phyloP scores from a whole-genome alignment of 2,888 invertebrate genomes.

The Conus canariensis region DNA sequence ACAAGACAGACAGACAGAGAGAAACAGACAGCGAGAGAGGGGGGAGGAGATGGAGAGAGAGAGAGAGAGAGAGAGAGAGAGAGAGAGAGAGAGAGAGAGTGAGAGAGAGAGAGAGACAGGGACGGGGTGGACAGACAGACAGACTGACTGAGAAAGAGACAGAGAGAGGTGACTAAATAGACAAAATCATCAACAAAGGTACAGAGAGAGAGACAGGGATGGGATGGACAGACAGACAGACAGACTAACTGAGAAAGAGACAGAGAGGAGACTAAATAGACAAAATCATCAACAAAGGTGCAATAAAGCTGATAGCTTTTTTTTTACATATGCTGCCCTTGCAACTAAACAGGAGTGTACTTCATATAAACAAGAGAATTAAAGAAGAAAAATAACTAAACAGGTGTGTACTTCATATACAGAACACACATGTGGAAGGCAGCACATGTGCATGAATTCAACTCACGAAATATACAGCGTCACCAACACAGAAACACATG shows the following conservation, averaged over 20 bases:
- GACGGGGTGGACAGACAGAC: not conserved
- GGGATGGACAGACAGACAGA: not conserved
- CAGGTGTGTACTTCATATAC: too few species aligned
- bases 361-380: too few species aligned
- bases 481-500: too few species aligned
- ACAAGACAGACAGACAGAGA: not conserved
- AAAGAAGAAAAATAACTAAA: too few species aligned
- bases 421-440: too few species aligned
- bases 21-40: not conserved
- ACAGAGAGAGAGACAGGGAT: not conserved
- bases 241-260: not conserved
- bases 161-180: too few species aligned
- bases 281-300: not conserved
- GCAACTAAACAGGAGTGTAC: too few species aligned
- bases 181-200: too few species aligned
- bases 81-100: not conserved
- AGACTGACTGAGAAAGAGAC: not conserved
- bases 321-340: too few species aligned
- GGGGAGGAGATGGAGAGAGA: not conserved
- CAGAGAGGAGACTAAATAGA: not conserved
- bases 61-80: constrained; percentile 12
- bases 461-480: too few species aligned
- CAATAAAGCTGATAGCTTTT: not conserved
- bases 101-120: not conserved
- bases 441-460: too few species aligned